Conservation (phyloP, 2,113 vertebrate species). For the Hipposideros armiger region DNA sequence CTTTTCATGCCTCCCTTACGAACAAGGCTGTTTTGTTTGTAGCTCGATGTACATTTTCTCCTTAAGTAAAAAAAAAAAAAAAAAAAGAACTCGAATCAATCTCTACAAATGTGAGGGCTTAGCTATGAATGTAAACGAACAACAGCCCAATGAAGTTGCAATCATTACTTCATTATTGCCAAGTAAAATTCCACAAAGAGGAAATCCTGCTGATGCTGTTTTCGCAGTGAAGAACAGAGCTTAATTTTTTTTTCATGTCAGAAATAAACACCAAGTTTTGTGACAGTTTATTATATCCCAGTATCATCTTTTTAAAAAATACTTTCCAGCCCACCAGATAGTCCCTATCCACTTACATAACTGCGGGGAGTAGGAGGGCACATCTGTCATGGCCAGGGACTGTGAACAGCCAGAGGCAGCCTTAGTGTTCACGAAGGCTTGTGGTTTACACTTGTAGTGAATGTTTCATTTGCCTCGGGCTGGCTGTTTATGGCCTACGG, state of each 20-base stretch:
- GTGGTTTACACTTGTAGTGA: neutral
- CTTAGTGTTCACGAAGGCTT: neutral
- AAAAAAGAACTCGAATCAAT: neutral
- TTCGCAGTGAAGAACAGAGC: neutral
- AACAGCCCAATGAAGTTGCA: neutral
- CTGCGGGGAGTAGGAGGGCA: neutral
- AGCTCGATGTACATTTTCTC: neutral
- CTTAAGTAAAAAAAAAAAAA: neutral
- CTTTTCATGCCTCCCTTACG: neutral
- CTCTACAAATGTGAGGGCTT: neutral
- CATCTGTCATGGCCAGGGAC: neutral
- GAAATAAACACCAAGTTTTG: neutral
- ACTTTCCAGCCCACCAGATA: neutral
- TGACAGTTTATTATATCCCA: neutral
- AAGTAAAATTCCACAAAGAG: conserved; percentile 16
- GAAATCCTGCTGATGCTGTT: neutral
- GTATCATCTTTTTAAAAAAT: neutral
- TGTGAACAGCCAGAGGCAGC: neutral
- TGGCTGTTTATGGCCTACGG: neutral
- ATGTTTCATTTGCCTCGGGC: neutral
- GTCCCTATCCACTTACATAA: neutral
- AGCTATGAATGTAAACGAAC: conserved; percentile 13
- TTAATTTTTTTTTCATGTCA: neutral
- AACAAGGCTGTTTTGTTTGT: neutral
- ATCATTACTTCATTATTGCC: neutral